Evolutionary conservation across 35 echinoderm and acorn worm genomes (phyloP).

Genomic region (Nesometra sesokonis): DNA sequence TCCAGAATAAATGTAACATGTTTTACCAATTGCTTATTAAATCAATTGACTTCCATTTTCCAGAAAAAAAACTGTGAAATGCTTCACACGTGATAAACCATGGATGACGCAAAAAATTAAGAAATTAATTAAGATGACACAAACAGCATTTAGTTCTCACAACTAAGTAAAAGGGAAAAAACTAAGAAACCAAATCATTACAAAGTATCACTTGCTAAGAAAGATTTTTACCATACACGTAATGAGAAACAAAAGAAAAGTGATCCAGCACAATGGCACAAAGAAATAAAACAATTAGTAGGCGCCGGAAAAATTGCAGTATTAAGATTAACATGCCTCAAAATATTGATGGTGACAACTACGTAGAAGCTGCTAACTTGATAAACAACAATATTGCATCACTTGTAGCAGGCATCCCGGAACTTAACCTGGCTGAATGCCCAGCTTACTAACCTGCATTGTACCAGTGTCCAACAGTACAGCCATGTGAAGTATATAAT

Average conservation of each 20-base stretch:
- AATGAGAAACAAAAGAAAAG: slow-evolving; percentile 12
- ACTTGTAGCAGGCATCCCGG: background rate
- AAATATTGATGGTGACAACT: background rate
- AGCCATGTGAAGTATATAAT: slow-evolving; percentile 11
- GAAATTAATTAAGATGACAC: background rate
- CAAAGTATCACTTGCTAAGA: background rate
- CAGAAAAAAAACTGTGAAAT: too few species aligned
- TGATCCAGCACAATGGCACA: slow-evolving; percentile 24
- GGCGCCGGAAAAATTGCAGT: background rate
- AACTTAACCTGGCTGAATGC: background rate
- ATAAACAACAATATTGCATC: slow-evolving; percentile 7
- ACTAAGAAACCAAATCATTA: background rate
- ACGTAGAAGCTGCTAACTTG: background rate
- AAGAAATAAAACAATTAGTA: background rate
- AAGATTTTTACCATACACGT: background rate
- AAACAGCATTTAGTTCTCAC: slow-evolving; percentile 19
- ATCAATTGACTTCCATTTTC: too few species aligned
- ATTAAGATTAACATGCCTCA: background rate
- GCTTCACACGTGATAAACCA: slow-evolving; percentile 33
- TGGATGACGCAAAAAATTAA: slow-evolving; percentile 28
- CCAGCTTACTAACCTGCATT: slow-evolving; percentile 14
- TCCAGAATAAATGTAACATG: too few species aligned
- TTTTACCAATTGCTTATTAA: too few species aligned
- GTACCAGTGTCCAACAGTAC: background rate
- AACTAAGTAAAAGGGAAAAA: background rate